Base-by-base conservation (phyloP, 2,888 invertebrate species). In the Smittia aterrima region DNA sequence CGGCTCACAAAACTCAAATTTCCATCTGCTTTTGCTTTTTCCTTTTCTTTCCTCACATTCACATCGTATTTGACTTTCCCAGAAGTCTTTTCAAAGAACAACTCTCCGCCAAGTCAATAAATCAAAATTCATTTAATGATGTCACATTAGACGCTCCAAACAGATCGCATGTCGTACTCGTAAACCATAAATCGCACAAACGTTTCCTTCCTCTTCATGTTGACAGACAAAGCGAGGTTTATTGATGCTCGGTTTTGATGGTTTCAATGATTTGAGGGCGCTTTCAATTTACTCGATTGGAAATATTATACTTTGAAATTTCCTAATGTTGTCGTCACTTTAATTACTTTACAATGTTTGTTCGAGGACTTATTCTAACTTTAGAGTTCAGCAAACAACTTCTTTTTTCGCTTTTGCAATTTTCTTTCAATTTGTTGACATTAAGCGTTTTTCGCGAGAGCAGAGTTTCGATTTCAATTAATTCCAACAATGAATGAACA, bases 91-190 rank as follows among this genome's bases (percentile, higher is more conserved):
- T 41, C 41, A 11, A 38, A 20, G 20, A 41, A n/a, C 20, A 40
- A 22, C 47, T 40, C 16, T 25, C 41, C 40, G 11, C 41, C 41
- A 24, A 68, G 41, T 41, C 68, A 68, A 68, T 68, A 68, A 68
- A 68, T 68, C 68, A 68, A 68, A 68, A 68, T 24, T 66, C 40
- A 20, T 66, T 68, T 68, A 68, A 68, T 68, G 68, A 68, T 68
- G 68, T 68, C 68, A 68, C 40, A 68, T 68, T 68, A 68, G 58
- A 41, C 68, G n/a, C 47, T n/a, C 47, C 47, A 47, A 27, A 24
- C 68, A 32, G 11, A 47, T 47, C 11, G 47, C 16, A 47, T 47
- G 18, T 66, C 18, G 20, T 40, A 20, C 38, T 66, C 16, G 22
- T 68, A 40, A 41, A 68, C 47, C 40, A 68, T 68, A 68, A 68